Evolutionary conservation across 2,113 vertebrate genomes (phyloP).

Genomic region (Bubo blakistoni): DNA sequence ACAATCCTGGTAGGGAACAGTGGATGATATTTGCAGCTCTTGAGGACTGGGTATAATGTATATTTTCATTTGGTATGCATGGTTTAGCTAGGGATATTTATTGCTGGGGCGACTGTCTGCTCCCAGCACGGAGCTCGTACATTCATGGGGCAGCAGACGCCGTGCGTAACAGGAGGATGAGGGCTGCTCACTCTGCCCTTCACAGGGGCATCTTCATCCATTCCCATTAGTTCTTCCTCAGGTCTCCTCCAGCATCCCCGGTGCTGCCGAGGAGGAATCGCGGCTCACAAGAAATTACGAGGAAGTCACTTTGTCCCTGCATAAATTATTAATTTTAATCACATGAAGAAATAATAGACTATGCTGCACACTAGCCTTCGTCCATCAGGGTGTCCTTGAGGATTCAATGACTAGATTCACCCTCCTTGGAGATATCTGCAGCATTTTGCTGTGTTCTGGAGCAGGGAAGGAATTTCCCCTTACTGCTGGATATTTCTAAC

Average conservation of each 20-base stretch:
- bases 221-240: background rate
- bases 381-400: background rate
- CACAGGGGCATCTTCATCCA: background rate
- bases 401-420: background rate
- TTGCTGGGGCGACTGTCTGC: background rate
- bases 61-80: background rate
- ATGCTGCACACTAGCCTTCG: background rate
- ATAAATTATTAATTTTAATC: slow-evolving; percentile 47
- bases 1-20: background rate
- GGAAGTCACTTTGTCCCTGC: fast-evolving
- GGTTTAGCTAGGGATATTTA: background rate
- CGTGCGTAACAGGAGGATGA: fast-evolving
- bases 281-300: background rate
- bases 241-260: fast-evolving
- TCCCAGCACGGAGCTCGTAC: background rate
- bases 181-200: background rate
- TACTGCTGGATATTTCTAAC: background rate
- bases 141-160: fast-evolving
- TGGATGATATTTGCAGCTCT: background rate
- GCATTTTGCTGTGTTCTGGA: background rate
- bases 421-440: background rate
- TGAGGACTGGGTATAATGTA: background rate
- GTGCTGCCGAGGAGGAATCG: background rate
- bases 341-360: slow-evolving; percentile 14
- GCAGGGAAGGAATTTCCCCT: background rate